Percentiles rank a stretch among this genome's conserved stretches.
Evolutionary conservation across 2,888 invertebrate genomes (phyloP).

Genomic region (Agrochola macilenta): DNA sequence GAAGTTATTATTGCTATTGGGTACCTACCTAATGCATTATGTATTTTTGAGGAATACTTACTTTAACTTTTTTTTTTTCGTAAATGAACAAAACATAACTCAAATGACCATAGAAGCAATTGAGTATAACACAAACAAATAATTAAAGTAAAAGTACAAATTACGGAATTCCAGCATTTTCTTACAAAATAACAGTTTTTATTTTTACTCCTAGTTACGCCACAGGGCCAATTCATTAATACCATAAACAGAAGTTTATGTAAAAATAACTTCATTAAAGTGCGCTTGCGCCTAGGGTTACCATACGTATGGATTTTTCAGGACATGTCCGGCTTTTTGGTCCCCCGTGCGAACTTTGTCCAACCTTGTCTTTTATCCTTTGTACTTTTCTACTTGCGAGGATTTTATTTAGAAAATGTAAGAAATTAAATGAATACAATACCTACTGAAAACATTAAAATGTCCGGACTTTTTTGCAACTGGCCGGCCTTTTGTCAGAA

Average conservation of each 20-base stretch:
- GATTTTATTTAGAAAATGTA: background rate
- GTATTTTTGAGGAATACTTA: background rate
- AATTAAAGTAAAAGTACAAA: background rate
- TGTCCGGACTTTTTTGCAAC: background rate
- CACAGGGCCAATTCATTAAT: constrained; percentile 25
- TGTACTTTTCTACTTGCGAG: background rate
- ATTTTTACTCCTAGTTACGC: background rate
- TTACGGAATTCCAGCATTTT: background rate
- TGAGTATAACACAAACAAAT: background rate
- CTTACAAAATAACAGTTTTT: background rate
- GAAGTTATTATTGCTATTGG: background rate
- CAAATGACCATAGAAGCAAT: background rate
- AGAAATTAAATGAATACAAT: too few relatives aligned
- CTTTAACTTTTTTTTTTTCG: background rate
- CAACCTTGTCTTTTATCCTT: background rate
- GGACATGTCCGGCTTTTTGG: background rate
- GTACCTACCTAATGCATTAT: background rate
- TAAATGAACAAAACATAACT: background rate
- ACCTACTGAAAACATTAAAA: background rate
- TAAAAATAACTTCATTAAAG: constrained; percentile 50
- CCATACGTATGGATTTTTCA: background rate
- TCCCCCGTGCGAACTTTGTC: background rate
- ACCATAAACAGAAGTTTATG: constrained; percentile 20
- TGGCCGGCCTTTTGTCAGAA: background rate
- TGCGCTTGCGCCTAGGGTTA: constrained; percentile 31